Evolutionary conservation across 2,888 invertebrate species (phyloP).

Genomic region (Chymomyza caudatula): DNA sequence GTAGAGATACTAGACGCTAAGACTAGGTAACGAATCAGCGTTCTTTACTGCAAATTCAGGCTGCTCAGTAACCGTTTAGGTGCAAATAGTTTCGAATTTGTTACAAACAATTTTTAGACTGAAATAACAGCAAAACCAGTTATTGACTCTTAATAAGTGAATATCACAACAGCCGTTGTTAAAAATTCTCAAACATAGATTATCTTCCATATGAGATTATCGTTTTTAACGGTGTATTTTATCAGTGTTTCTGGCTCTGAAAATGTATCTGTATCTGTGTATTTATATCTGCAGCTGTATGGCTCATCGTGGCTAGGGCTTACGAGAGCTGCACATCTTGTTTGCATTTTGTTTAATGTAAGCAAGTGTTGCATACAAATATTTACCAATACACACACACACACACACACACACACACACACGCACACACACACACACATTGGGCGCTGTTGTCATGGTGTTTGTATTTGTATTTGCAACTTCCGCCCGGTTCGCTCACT

Average conservation of each 20-base stretch:
- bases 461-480: not conserved
- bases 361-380: slow-evolving; percentile 43
- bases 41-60: too few species aligned
- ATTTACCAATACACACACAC: slow-evolving; percentile 21
- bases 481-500: not conserved
- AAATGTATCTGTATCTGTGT: not conserved
- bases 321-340: not conserved
- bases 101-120: too few species aligned
- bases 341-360: slow-evolving; percentile 35
- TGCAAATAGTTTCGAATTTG: too few species aligned
- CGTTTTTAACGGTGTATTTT: not conserved
- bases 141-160: too few species aligned
- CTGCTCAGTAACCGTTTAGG: too few species aligned
- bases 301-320: not conserved
- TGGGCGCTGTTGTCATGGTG: not conserved
- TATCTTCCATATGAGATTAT: not conserved
- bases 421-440: not conserved
- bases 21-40: too few species aligned
- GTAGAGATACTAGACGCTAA: too few species aligned
- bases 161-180: too few species aligned
- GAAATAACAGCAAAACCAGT: too few species aligned
- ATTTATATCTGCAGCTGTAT: not conserved
- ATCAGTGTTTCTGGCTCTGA: not conserved
- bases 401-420: not conserved
- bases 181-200: too few species aligned